Conservation (phyloP, 2,888 invertebrate genomes). For the Zygaena filipendulae region DNA sequence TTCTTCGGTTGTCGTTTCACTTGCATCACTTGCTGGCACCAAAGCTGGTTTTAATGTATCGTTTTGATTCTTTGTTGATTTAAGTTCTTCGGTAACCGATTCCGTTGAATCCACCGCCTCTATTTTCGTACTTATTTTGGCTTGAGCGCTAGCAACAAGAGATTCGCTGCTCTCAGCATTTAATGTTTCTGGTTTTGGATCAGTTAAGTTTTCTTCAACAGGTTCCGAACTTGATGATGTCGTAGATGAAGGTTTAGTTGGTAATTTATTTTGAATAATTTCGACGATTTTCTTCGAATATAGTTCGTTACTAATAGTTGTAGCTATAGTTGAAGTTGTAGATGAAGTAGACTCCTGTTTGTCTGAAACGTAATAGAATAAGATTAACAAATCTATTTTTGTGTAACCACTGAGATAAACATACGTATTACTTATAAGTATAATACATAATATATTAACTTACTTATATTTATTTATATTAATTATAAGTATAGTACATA, state of each 20-base stretch:
- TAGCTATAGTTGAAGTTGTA: slow-evolving; percentile 26
- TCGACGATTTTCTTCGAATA: slow-evolving; percentile 36
- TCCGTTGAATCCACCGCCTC: slow-evolving; percentile 1
- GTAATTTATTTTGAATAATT: slow-evolving; percentile 36
- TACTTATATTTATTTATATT: background rate
- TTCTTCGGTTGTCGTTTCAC: slow-evolving; percentile 25
- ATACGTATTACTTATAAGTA: too few relatives aligned
- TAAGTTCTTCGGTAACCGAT: slow-evolving; percentile 23
- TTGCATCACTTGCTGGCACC: too few relatives aligned
- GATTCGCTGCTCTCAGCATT: slow-evolving; percentile 46
- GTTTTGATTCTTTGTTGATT: slow-evolving; percentile 7
- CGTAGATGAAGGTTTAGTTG: slow-evolving; percentile 33
- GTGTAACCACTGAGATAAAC: too few relatives aligned
- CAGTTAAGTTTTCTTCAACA: slow-evolving; percentile 24
- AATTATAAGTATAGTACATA: background rate
- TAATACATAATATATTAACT: too few relatives aligned
- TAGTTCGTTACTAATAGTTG: slow-evolving; percentile 34
- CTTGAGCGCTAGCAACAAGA: slow-evolving; percentile 33
- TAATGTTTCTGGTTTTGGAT: slow-evolving; percentile 34
- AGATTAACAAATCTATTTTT: background rate
- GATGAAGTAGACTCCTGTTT: slow-evolving; percentile 32
- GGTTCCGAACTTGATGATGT: slow-evolving; percentile 22
- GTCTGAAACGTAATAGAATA: slow-evolving; percentile 38
- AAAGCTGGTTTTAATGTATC: background rate
- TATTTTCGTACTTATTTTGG: slow-evolving; percentile 8